phyloP scores from a whole-genome alignment of 2,113 vertebrate species.

The Coracopsis vasa region DNA sequence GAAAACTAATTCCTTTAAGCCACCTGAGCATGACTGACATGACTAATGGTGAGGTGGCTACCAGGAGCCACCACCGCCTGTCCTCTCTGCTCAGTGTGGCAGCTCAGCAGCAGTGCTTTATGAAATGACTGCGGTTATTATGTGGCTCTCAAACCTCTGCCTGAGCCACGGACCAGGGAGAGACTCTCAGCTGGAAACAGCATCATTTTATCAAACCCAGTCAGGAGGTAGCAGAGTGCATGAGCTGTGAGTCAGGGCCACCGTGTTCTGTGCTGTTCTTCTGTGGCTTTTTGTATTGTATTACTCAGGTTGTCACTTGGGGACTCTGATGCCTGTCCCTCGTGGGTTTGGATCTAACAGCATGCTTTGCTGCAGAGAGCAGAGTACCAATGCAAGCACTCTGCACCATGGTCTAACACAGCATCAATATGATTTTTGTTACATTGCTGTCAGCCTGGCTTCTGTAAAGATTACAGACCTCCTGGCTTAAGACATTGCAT shows the following conservation, averaged over 20 bases:
- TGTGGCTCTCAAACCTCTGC: background rate
- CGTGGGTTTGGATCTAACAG: background rate
- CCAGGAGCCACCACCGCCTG: background rate
- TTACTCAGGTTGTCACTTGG: background rate
- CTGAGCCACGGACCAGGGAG: background rate
- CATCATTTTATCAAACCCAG: background rate
- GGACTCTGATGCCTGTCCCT: background rate
- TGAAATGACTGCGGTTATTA: background rate
- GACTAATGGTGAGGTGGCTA: background rate
- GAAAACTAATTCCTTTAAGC: background rate
- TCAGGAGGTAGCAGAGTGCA: background rate
- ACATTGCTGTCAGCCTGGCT: background rate
- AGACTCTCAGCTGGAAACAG: background rate
- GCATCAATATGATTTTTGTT: background rate
- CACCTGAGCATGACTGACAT: background rate
- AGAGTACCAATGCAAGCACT: accelerated
- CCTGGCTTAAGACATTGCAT: background rate
- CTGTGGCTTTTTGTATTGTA: background rate
- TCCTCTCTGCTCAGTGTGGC: background rate
- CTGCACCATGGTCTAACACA: background rate
- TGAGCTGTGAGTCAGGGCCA: background rate
- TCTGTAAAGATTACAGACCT: background rate
- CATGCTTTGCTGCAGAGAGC: background rate
- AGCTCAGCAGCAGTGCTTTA: background rate
- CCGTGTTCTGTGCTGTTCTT: background rate